phyloP scores from a whole-genome alignment of 2,888 invertebrate genomes.

The Flabesymbios commensalis region DNA sequence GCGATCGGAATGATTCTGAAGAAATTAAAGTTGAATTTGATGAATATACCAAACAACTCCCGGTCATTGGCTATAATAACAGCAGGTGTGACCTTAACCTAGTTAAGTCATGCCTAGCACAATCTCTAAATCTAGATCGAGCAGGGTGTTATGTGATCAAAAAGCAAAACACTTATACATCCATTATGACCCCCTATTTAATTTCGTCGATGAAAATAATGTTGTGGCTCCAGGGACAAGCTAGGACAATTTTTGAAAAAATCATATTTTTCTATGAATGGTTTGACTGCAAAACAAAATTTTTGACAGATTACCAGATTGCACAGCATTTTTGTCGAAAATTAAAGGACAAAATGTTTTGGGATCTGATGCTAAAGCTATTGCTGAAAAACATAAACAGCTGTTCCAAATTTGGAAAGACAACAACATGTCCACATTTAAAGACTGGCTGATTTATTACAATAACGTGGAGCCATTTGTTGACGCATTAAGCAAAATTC shows the following conservation, averaged over 20 bases:
- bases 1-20: no score
- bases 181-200: background rate
- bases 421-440: background rate
- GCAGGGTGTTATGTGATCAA: background rate
- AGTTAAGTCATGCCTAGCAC: background rate
- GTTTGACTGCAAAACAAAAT: background rate
- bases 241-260: background rate
- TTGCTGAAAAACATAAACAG: background rate
- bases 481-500: background rate
- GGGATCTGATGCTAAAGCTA: background rate
- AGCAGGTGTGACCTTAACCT: background rate
- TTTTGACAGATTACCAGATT: background rate
- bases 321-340: background rate
- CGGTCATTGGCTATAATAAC: background rate
- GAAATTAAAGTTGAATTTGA: no score
- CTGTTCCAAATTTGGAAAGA: background rate
- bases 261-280: background rate
- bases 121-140: background rate
- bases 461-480: constrained; percentile 12
- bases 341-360: background rate
- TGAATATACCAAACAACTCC: no score
- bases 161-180: background rate
- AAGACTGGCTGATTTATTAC: constrained; percentile 1
- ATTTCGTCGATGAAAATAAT: background rate
- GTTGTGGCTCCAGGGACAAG: background rate